These are phyloP conservation scores for Artibeus lituratus DNA, from an alignment of 2,797 vertebrate species.

Conservation along the genomic window DNA sequence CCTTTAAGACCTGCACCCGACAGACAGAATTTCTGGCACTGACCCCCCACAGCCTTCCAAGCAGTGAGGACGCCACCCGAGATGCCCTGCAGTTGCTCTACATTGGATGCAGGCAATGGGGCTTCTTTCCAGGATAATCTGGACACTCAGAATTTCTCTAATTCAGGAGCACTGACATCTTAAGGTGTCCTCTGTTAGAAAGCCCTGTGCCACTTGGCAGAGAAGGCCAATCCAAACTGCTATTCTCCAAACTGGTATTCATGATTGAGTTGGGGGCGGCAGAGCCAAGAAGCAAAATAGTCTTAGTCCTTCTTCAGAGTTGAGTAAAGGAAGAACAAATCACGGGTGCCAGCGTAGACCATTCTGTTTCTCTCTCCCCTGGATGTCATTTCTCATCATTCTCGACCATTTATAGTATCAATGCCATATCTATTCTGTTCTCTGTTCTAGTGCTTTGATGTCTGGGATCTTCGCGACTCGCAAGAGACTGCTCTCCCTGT, in stretches of 20 bases:
- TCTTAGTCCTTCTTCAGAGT: not conserved
- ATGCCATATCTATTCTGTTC: not conserved
- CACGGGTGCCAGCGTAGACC: no score
- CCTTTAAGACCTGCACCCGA: not conserved
- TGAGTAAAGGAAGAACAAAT: not conserved
- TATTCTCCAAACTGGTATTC: not conserved
- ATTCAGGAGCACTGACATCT: not conserved
- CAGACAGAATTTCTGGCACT: not conserved
- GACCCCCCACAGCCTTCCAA: not conserved
- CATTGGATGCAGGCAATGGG: not conserved
- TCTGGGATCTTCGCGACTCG: not conserved
- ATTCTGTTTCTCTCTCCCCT: not conserved
- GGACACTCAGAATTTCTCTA: not conserved
- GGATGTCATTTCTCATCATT: not conserved
- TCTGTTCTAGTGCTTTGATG: not conserved
- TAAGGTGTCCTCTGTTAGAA: not conserved
- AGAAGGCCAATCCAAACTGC: not conserved
- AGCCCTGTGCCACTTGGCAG: not conserved
- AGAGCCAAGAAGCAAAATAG: not conserved
- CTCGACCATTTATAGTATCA: not conserved
- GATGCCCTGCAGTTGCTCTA: not conserved
- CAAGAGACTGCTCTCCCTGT: not conserved
- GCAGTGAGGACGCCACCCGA: not conserved
- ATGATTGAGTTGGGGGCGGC: not conserved
- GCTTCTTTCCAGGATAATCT: not conserved